Evolutionary conservation across 2,797 vertebrate genomes (phyloP), one percentile per base, ranked within the genome.

Genomic region (Anguilla pacifica): DNA sequence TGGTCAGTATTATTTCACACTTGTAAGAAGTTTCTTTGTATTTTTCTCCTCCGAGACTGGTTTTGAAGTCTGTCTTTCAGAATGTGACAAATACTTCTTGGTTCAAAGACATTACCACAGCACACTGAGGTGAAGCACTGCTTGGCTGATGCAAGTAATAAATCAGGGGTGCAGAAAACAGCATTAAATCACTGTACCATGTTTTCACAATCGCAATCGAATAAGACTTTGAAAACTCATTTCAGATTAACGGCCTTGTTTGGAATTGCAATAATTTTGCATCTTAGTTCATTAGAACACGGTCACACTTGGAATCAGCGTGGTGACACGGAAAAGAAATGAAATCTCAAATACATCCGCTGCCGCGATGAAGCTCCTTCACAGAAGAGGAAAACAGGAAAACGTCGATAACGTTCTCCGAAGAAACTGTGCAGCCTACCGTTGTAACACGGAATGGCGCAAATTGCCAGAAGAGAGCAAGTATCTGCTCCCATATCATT

Each of bases 11-110:
- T 70, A 70, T 70, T 70, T 70, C 64, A 28, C 64, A 70, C 64
- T 70, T 70, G 64, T 70, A 70, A 70, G n/a, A 70, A 70, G 64
- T 70, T 46, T 79, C 39, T 0, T 43, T 22, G 31, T 79, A 43
- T 79, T 43, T 79, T 22, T 79, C 39, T 79, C 6, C 74, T 43
- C 74, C 22, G 74, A 79, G 31, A 46, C 35, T 79, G 74, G 17
- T 79, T 15, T 22, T 46, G 39, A 79, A 79, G 31, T 46, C 31
- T 79, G 74, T 79, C 74, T 79, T 79, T 39, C 39, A 46, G 70
- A 79, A 79, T 79, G 74, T 79, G 74, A 79, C 35, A 46, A 79
- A 43, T 46, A 79, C 11, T 79, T 79, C 74, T 35, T 72, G 70
- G 28, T 72, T 72, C 28, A 72, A 43, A 79, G 74, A 22, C 4